phyloP scores from a whole-genome alignment of 2,797 vertebrate genomes.

The Heterohyrax brucei region DNA sequence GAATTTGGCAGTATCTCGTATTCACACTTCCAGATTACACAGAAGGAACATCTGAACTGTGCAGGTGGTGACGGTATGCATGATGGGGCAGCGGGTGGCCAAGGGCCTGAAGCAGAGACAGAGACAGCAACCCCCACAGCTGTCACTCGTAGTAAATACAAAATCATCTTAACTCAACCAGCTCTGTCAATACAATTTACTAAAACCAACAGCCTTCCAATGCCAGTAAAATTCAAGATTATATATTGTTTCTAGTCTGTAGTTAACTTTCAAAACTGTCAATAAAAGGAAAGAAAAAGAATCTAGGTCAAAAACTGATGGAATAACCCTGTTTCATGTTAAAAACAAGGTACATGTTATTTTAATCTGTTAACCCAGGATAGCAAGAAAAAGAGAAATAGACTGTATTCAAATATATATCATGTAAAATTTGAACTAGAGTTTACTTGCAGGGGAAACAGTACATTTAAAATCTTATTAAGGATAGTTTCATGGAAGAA shows the following conservation, averaged over 20 bases:
- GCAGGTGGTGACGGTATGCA: fast-evolving
- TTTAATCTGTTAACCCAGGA: slow-evolving; percentile 52
- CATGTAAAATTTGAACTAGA: background rate
- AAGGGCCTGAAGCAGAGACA: background rate
- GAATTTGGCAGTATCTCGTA: background rate
- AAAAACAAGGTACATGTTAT: background rate
- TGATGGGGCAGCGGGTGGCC: fast-evolving
- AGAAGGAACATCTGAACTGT: background rate
- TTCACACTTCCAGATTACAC: background rate
- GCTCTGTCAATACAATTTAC: background rate
- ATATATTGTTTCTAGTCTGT: background rate
- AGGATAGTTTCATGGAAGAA: background rate
- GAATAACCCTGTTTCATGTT: background rate
- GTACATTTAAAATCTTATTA: background rate
- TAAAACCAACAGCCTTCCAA: background rate
- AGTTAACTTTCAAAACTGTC: slow-evolving; percentile 40
- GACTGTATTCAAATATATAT: background rate
- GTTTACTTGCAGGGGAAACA: background rate
- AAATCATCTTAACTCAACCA: background rate
- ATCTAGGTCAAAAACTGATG: background rate
- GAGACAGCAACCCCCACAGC: background rate
- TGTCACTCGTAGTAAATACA: background rate
- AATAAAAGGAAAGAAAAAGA: background rate
- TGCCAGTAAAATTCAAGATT: slow-evolving; percentile 15
- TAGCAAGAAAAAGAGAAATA: background rate